Evolutionary conservation across 2,113 vertebrate genomes (phyloP), one percentile per base, ranked within the genome.

Genomic region (Tonatia bakeri): DNA sequence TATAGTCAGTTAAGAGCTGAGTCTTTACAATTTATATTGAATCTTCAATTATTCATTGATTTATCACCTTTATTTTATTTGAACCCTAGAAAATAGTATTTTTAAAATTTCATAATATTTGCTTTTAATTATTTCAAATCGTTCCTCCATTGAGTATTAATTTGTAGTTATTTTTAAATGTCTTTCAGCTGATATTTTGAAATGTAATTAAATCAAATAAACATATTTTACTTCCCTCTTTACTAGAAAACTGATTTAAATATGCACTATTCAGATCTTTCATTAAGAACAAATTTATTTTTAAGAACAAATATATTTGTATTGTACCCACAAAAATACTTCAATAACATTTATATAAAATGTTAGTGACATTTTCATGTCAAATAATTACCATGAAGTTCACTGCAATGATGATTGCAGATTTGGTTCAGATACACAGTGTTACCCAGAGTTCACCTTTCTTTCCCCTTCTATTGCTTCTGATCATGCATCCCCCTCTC

Each of bases 1-100:
- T 52, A 47, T 10, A 77, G 50, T 64, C 38, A 89, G 31, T 64
- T 24, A 87, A 84, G 64, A 75, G 4, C 12, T 24, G 61, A 73
- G 40, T 28, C 33, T 54, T 91, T 87, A 84, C 17, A 72, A 40
- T 52, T 90, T 76, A 85, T 28, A 87, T 36, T 56, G 43, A 45
- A 45, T 82, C 31, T 82, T 89, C 38, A 73, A 31, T 75, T 94
- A 65, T 56, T 1, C 45, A 76, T 77, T 95, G 11, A 5, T 3
- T n/a, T 36, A 69, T 56, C 61, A 86, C 10, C 31, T 95, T 84
- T 84, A 52, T 94, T 91, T 85, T 31, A 95, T 86, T 36, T 92
- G 50, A 94, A 91, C 4, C 4, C n/a, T 87, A 80, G n/a, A 75
- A 87, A 96, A 96, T 2, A 43, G 24, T 47, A 69, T 56, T 96